Percentiles rank a stretch among this genome's conserved stretches.
These are phyloP conservation scores for Coelopa pilipes DNA, from an alignment of 2,888 invertebrate genomes.

Conservation along the genomic window DNA sequence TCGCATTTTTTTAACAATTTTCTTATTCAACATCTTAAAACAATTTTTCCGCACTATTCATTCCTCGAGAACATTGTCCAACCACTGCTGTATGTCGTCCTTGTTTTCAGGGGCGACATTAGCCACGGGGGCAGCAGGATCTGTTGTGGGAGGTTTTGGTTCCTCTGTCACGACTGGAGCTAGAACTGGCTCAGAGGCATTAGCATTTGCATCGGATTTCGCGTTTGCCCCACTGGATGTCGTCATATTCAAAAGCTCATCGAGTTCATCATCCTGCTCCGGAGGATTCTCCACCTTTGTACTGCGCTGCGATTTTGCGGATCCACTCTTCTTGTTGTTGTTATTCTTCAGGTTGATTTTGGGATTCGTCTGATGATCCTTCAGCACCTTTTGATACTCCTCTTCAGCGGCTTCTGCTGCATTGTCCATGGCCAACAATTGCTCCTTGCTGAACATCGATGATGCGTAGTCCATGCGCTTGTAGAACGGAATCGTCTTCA, in stretches of 20 bases:
- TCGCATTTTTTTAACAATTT: not conserved
- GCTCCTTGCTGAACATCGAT: conserved; percentile 64
- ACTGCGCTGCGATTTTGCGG: conserved; percentile 43
- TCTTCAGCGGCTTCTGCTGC: conserved; percentile 59
- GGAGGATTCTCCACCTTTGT: conserved; percentile 19
- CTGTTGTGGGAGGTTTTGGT: conserved; percentile 33
- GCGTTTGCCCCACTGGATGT: conserved; percentile 46
- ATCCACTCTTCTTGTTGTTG: conserved; percentile 42
- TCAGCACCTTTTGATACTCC: conserved; percentile 55
- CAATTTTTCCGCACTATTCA: conserved; percentile 45
- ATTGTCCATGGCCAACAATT: conserved; percentile 57
- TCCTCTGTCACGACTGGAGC: not conserved
- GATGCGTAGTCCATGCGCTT: conserved; percentile 65
- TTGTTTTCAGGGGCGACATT: conserved; percentile 40
- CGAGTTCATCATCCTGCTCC: conserved; percentile 56
- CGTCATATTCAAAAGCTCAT: conserved; percentile 59
- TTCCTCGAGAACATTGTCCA: conserved; percentile 63
- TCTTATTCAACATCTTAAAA: not conserved
- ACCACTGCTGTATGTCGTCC: conserved; percentile 64
- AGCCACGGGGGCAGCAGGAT: conserved; percentile 37
- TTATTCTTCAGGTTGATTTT: conserved; percentile 44
- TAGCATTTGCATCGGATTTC: conserved; percentile 12
- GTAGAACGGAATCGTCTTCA: conserved; percentile 68
- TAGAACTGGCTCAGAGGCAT: no score
- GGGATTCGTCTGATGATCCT: conserved; percentile 50